A percentile compares a stretch with the other conserved stretches of the same genome.
Conservation (phyloP, 2,113 vertebrate species). For the Podarcis muralis region DNA sequence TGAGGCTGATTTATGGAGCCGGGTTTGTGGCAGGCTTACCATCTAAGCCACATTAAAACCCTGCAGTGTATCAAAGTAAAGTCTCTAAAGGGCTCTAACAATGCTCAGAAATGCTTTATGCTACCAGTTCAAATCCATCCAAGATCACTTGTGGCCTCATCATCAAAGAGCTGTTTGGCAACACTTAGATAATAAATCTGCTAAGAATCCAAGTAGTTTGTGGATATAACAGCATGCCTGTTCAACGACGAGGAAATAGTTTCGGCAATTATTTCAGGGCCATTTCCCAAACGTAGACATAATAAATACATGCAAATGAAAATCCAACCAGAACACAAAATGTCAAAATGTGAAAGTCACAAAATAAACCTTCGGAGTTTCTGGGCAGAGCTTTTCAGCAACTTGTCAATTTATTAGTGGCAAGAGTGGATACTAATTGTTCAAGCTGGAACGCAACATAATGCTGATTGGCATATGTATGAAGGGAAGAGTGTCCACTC, state of each 20-base stretch:
- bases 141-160: slow-evolving; percentile 1
- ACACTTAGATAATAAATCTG: slow-evolving; percentile 8
- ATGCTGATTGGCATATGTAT: no score
- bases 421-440: no score
- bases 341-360: not conserved
- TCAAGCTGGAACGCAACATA: no score
- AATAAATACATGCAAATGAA: not conserved
- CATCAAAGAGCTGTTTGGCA: not conserved
- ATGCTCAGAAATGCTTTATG: not conserved
- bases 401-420: not conserved
- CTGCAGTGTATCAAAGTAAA: slow-evolving; percentile 1
- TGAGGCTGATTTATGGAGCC: not conserved
- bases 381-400: not conserved
- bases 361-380: not conserved
- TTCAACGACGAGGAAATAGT: not conserved
- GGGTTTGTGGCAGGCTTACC: not conserved
- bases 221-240: not conserved
- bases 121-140: slow-evolving; percentile 2
- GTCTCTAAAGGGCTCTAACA: not conserved
- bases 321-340: not conserved
- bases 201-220: not conserved
- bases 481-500: no score
- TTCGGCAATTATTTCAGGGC: not conserved
- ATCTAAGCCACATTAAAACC: slow-evolving; percentile 5
- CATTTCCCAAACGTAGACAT: not conserved